These are phyloP conservation scores for Spodoptera frugiperda DNA, from an alignment of 1,140 invertebrate species.

Conservation along the genomic window DNA sequence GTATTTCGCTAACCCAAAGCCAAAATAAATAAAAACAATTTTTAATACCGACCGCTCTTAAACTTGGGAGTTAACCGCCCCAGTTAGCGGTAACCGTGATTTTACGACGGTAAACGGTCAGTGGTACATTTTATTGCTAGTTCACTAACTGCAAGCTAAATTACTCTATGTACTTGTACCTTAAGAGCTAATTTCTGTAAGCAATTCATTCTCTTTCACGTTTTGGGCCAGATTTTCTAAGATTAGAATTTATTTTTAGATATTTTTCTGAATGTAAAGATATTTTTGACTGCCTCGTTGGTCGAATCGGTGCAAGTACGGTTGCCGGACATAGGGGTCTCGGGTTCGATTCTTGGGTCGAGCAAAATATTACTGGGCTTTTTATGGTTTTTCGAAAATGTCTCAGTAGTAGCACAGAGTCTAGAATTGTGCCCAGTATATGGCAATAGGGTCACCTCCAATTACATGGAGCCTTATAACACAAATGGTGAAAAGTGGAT, in stretches of 20 bases:
- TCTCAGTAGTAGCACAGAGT: too few relatives aligned
- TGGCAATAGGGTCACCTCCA: too few relatives aligned
- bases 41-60: slow-evolving; percentile 8
- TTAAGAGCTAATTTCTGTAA: slow-evolving; percentile 27
- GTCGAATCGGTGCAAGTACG: too few relatives aligned
- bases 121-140: slow-evolving; percentile 5
- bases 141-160: slow-evolving; percentile 9
- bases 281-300: neutral
- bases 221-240: neutral
- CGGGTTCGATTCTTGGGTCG: too few relatives aligned
- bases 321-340: too few relatives aligned
- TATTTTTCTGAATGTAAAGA: too few relatives aligned
- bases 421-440: too few relatives aligned
- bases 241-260: neutral
- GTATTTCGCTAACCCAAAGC: neutral
- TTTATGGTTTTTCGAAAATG: too few relatives aligned
- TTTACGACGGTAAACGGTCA: slow-evolving; percentile 36
- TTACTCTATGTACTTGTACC: neutral
- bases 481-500: too few relatives aligned
- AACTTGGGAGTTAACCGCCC: neutral
- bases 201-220: slow-evolving; percentile 15
- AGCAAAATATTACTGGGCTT: too few relatives aligned
- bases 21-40: neutral
- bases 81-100: slow-evolving; percentile 26
- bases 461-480: too few relatives aligned